Evolutionary conservation across 2,888 invertebrate species (phyloP), one percentile per base, ranked within the genome.

Genomic region (Acronicta aceris): DNA sequence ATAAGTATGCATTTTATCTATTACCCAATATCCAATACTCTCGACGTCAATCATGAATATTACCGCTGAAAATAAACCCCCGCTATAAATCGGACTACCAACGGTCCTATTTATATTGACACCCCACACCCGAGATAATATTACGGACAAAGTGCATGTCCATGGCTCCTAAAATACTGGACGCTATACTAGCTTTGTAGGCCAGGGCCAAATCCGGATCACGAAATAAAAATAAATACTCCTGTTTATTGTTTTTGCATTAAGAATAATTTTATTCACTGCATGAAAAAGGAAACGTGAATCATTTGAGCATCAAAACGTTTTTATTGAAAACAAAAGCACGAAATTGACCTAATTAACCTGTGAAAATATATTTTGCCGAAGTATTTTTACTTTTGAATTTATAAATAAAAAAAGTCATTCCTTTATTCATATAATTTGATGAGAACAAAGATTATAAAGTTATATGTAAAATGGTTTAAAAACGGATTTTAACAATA

Each of bases 161-260:
- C 38, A 64, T 48, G 59, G 75, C 56, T 79, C 79, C 51, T 46
- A 57, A 55, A 63, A 64, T 57, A 69, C 69, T 77, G 78, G 71
- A 51, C 40, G 55, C 45, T 40, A 55, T 59, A 55, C 54, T 27
- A 61, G 54, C 58, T 74, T 78, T 79, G 71, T 72, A 67, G 79
- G 82, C 77, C 84, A 84, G 81, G 83, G 83, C 38, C 72, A 50
- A 61, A 47, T 59, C 60, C 33, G 48, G 65, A 72, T 45, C 53
- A 47, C 47, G 40, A 15, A 57, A 56, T 60, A 60, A 65, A 74
- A 67, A 75, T 64, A 78, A 68, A 71, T 68, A 67, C 51, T 54
- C 62, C 30, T 67, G 63, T 67, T 66, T 73, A 71, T 74, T 68
- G 25, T 52, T 68, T 60, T 62, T 59, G 33, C 45, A 60, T 64